Evolutionary conservation across 2,797 vertebrate genomes (phyloP), one percentile per base, ranked within the genome.

Genomic region (Hephaestus fuliginosus): DNA sequence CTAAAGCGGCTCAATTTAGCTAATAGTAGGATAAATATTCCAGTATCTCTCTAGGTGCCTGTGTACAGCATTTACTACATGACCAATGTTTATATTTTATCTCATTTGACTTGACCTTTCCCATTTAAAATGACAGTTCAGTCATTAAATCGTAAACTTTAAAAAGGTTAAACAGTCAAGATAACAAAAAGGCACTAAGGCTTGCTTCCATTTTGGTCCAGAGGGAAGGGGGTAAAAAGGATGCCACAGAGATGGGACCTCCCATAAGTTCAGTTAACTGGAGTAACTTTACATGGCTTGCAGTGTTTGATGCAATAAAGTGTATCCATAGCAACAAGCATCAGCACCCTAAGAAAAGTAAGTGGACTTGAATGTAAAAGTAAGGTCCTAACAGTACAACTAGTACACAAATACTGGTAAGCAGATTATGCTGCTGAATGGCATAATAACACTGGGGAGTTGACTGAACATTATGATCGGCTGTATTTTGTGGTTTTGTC

Each of bases 151-250:
- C 0, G 14, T 13, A 60, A 52, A 49, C 33, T 48, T 60, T 25
- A 61, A 67, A 78, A 76, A n/a, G 33, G 17, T 30, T 43, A 33
- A 53, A 62, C 28, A 20, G n/a, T 46, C 8, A 44, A 17, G 12
- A 25, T 25, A 36, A 76, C 13, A 60, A 67, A 30, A 62, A 58
- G 6, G 0, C 28, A n/a, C 5, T 4, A 52, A 17, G 36, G 55
- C 18, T 60, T 28, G n/a, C 44, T 41, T 66, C 36, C 7, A 62
- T 39, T 46, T 17, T 14, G 13, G 20, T 62, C 48, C 41, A 7
- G 15, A 5, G 20, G 20, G 36, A 41, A 12, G 28, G 4, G 18
- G 39, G 22, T 5, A 33, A 33, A 25, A 36, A 70, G 39, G 44
- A 39, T 33, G 25, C 33, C 25, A 71, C 30, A 52, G 25, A 12